A percentile compares a stretch with the other conserved stretches of the same genome.
Evolutionary conservation across 2,113 vertebrate species (phyloP).

Genomic region (Bathybates hornii): DNA sequence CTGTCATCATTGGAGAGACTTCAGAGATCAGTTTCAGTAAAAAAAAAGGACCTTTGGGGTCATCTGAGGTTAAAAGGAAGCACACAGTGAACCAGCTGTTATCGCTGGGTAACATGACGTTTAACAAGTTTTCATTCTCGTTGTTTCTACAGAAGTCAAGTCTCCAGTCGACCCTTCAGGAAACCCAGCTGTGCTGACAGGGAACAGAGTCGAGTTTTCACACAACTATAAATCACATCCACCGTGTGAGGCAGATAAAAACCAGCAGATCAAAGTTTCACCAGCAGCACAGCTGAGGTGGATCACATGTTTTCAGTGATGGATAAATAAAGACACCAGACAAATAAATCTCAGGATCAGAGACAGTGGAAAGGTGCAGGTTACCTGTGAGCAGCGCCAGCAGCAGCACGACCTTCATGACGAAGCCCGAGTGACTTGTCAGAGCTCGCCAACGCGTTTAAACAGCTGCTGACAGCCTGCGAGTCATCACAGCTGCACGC

Average conservation of each 20-base stretch:
- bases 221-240: not conserved
- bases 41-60: not conserved
- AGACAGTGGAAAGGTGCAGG: not conserved
- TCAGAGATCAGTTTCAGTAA: not conserved
- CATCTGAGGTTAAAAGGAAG: not conserved
- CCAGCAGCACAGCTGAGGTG: not conserved
- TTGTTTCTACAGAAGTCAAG: fast-evolving
- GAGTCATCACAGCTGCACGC: not conserved
- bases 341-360: not conserved
- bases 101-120: not conserved
- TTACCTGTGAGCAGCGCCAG: conserved; percentile 26
- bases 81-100: not conserved
- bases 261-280: not conserved
- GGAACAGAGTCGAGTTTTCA: not conserved
- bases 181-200: not conserved
- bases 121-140: not conserved
- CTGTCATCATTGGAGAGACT: fast-evolving
- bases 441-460: not conserved
- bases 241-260: not conserved
- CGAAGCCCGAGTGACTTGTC: not conserved
- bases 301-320: fast-evolving
- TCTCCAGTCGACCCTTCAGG: not conserved
- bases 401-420: conserved; percentile 15
- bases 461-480: not conserved
- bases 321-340: not conserved